phyloP scores from a whole-genome alignment of 2,113 vertebrate genomes.

The Octodon degus region DNA sequence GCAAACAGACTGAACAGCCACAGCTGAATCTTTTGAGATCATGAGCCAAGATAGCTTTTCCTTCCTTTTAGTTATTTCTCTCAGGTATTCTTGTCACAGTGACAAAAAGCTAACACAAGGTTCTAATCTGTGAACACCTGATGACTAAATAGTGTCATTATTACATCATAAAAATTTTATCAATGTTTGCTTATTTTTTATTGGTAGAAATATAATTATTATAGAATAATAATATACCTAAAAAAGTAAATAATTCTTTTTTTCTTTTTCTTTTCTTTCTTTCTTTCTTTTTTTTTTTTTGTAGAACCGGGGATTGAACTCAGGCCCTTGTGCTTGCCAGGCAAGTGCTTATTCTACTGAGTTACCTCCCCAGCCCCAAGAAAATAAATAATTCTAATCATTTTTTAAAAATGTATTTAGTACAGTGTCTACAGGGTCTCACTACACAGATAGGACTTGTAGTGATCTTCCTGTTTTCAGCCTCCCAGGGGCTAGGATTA shows the following conservation, averaged over 20 bases:
- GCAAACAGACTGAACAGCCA: not conserved
- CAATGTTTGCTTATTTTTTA: conserved; percentile 35
- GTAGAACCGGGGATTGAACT: no score
- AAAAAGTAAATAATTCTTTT: not conserved
- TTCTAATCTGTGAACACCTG: not conserved
- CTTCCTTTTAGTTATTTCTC: not conserved
- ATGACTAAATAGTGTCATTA: not conserved
- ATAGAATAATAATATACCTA: not conserved
- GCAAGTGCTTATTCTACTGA: no score
- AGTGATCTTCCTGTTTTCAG: no score
- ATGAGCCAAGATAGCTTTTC: not conserved
- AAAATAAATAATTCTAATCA: not conserved
- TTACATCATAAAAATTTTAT: conserved; percentile 31
- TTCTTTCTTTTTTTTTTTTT: no score
- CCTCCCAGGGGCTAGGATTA: no score
- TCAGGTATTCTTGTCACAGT: not conserved
- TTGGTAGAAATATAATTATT: conserved; percentile 36
- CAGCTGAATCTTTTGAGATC: not conserved
- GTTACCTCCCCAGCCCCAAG: not conserved
- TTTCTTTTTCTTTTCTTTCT: no score
- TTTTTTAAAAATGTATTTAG: no score
- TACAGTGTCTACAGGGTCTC: no score
- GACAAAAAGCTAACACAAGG: not conserved
- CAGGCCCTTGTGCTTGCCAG: no score
- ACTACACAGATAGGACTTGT: no score